Conservation (phyloP, 2,797 vertebrate species). For the Pachyuromys duprasi region DNA sequence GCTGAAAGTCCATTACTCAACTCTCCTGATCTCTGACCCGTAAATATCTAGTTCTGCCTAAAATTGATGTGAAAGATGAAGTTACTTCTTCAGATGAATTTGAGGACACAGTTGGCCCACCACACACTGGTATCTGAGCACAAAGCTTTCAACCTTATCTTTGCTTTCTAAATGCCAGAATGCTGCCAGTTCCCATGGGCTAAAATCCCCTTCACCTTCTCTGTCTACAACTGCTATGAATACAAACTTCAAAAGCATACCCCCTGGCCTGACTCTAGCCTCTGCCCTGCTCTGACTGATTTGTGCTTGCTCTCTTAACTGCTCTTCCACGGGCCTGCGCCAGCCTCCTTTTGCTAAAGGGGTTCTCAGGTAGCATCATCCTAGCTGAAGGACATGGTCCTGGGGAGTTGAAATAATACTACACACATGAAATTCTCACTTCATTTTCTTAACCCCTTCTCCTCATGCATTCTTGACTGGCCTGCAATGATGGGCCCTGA, state of each 20-base stretch:
- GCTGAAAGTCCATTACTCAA: background rate
- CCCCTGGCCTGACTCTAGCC: background rate
- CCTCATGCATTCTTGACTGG: background rate
- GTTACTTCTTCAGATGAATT: slow-evolving; percentile 1
- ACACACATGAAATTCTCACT: background rate
- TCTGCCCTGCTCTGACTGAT: background rate
- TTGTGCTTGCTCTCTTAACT: slow-evolving; percentile 1
- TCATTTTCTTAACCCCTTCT: background rate
- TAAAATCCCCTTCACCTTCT: background rate
- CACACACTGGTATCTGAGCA: background rate
- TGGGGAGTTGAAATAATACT: background rate
- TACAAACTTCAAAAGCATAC: background rate
- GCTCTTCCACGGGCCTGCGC: background rate
- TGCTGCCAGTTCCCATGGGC: background rate
- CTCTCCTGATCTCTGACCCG: background rate
- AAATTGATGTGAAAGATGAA: background rate
- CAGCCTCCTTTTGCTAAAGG: slow-evolving; percentile 11
- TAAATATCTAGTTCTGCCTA: background rate
- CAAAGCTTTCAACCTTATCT: background rate
- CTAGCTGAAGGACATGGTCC: slow-evolving; percentile 52
- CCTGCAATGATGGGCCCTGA: background rate
- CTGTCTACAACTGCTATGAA: background rate
- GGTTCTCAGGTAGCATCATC: background rate
- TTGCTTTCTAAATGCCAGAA: background rate
- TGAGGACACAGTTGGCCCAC: background rate